Percentiles rank a stretch among this genome's conserved stretches.
Conservation (phyloP, 2,113 vertebrate genomes). For the Aptenodytes forsteri region DNA sequence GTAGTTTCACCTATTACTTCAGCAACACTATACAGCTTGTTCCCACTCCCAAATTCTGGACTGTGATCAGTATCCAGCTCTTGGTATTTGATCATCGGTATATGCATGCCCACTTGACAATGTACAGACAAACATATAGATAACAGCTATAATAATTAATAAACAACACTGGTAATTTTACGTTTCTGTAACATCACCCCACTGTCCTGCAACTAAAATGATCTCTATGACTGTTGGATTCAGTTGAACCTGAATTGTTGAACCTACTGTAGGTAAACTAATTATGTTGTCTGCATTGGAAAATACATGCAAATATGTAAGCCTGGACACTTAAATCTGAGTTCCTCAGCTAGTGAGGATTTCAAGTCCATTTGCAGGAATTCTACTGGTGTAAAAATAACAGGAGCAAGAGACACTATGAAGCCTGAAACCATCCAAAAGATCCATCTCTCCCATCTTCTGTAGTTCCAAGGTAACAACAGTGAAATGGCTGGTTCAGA, state of each 20-base stretch:
- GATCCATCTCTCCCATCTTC: neutral
- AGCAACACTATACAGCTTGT: neutral
- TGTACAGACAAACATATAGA: neutral
- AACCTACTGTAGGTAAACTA: neutral
- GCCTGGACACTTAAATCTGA: neutral
- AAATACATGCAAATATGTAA: neutral
- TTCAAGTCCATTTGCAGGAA: neutral
- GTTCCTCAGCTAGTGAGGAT: neutral
- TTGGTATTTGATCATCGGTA: accelerated
- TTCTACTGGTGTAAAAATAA: neutral
- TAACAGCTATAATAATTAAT: accelerated
- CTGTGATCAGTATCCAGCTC: neutral
- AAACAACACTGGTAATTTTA: neutral
- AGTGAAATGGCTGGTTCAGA: neutral
- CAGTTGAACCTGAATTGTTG: neutral
- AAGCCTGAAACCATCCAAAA: neutral
- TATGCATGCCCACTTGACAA: neutral
- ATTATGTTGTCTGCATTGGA: neutral
- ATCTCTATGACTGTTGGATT: neutral
- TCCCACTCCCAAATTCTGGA: neutral
- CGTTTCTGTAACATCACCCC: accelerated
- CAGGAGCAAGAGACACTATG: neutral
- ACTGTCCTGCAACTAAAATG: neutral
- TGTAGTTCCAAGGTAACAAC: neutral
- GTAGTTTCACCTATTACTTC: neutral